Base-by-base conservation (phyloP, 2,797 vertebrate species). In the Dendrocincla tyrannina region DNA sequence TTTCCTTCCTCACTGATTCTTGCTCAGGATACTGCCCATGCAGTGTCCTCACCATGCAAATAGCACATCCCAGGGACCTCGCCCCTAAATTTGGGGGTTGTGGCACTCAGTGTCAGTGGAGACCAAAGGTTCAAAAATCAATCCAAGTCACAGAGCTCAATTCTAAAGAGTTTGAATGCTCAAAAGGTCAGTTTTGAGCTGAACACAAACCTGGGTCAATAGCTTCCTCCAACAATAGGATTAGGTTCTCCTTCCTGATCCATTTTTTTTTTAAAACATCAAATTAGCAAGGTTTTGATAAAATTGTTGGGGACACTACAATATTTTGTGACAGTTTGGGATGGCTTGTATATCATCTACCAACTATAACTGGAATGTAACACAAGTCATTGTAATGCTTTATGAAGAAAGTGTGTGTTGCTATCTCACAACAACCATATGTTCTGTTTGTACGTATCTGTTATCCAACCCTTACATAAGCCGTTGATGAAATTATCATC, bases 401-500 rank as follows among this genome's bases (percentile, higher is more conserved):
- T 25, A 24, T 3, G 78, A 67, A 82, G 83, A 75, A 64, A 42
- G 73, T 0, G 0, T 7, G 13, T 19, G 10, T 19, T 16, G 55
- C 72, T 91, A 87, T 92, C 95, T 87, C 17, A 28, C 55, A 16
- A 53, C 69, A 56, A 42, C 84, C 90, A 35, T 77, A 79, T 44
- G 74, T 80, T 81, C 85, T 6, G 96, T 69, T 80, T 68, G 66
- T 30, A 28, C 41, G 16, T 42, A 35, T 76, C 62, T 73, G 47
- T 82, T 87, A 97, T 32, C 89, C 92, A 94, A 56, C 22, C 73
- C 91, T 96, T 84, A 91, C 82, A 93, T 82, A 93, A 95, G 90
- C 88, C 17, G 52, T 66, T 53, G 86, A 80, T 76, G 84, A 85
- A 93, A 89, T 89, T 88, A 95, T 84, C 94, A 66, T 62, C 83